These are phyloP conservation scores for Dinothrombium tinctorium DNA, from an alignment of 1,140 invertebrate genomes.

Conservation along the genomic window DNA sequence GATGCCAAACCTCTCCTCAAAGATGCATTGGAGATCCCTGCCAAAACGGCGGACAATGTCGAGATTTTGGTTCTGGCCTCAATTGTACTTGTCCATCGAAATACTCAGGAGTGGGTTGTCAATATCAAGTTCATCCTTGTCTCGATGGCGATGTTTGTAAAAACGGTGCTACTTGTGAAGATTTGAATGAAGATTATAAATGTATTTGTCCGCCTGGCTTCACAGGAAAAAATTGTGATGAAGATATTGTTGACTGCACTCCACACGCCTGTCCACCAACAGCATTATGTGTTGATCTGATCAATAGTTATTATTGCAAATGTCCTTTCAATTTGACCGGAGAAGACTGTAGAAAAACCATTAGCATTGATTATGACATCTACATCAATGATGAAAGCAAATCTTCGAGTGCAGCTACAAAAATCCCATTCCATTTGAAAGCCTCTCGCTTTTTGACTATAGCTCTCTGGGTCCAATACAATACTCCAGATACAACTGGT, in stretches of 20 bases:
- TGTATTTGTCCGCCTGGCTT: conserved; percentile 64
- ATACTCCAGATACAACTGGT: conserved; percentile 59
- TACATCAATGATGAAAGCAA: conserved; percentile 64
- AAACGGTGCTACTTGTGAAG: conserved; percentile 62
- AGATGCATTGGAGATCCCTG: conserved; percentile 85
- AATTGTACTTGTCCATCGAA: conserved; percentile 74
- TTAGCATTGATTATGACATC: conserved; percentile 83
- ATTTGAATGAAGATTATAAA: conserved; percentile 28
- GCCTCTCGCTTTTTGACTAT: conserved; percentile 50
- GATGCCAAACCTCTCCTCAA: conserved; percentile 81
- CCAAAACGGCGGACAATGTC: conserved; percentile 77
- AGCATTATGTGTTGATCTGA: conserved; percentile 76
- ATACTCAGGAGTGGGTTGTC: conserved; percentile 65
- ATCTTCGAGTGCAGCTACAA: conserved; percentile 60
- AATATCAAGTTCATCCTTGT: conserved; percentile 66
- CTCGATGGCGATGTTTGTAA: conserved; percentile 44
- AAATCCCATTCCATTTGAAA: conserved; percentile 60
- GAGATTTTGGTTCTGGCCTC: conserved; percentile 77
- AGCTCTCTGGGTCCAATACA: conserved; percentile 87
- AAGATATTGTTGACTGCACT: conserved; percentile 74
- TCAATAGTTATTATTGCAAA: conserved; percentile 74
- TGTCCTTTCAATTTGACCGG: conserved; percentile 89
- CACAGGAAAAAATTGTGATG: conserved; percentile 65
- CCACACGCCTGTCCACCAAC: conserved; percentile 81
- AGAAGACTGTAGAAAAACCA: conserved; percentile 81